A percentile compares a stretch with the other conserved stretches of the same genome.
Conservation (phyloP, 64 coral and sea anemone genomes). For the Dendronephthya gigantea region DNA sequence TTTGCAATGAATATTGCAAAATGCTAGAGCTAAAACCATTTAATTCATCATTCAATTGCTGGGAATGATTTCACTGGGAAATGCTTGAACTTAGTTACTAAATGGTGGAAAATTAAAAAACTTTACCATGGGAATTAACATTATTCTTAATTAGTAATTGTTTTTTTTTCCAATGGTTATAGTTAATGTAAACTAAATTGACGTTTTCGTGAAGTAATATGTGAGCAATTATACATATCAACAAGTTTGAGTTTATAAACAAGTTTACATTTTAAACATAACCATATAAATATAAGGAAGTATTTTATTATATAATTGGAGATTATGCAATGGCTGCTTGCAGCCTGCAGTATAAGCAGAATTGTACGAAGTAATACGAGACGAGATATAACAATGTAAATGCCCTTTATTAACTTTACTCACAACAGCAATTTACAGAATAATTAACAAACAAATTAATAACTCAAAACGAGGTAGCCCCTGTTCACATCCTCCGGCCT, state of each 20-base stretch:
- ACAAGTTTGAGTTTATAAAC: neutral
- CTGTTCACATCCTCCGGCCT: no score
- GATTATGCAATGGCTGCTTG: slow-evolving; percentile 7
- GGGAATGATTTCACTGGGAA: neutral
- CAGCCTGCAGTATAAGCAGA: slow-evolving; percentile 27
- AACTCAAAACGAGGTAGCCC: neutral
- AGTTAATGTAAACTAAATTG: neutral
- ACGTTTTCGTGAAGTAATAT: neutral
- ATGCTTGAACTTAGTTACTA: neutral
- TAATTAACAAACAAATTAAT: neutral
- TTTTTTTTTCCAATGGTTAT: neutral
- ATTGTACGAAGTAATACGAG: slow-evolving; percentile 18
- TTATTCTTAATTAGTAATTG: neutral
- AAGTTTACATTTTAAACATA: no score
- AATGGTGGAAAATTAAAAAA: neutral
- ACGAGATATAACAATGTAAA: slow-evolving; percentile 25
- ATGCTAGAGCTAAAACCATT: neutral
- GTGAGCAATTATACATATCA: neutral
- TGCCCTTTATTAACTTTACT: slow-evolving; percentile 23
- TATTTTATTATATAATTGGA: no score
- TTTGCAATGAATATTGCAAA: neutral
- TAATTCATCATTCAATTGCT: no score
- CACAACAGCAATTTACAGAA: neutral
- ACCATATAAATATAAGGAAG: no score
- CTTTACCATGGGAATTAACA: neutral